phyloP scores from a whole-genome alignment of 2,797 vertebrate species.

The Sebastes diploproa region DNA sequence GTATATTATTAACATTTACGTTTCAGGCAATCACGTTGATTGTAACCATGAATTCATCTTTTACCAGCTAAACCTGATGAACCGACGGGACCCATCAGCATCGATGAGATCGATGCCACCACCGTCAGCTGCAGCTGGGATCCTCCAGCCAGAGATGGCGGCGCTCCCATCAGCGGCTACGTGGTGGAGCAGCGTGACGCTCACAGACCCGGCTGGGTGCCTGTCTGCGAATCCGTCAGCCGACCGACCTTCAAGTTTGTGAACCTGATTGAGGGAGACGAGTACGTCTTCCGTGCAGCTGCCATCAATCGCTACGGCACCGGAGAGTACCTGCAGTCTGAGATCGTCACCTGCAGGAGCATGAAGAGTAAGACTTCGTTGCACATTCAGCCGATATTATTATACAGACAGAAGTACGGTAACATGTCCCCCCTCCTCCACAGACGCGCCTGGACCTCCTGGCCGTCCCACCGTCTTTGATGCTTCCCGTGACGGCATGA shows the following conservation, averaged over 20 bases:
- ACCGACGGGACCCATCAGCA: conserved; percentile 88
- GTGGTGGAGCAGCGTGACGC: conserved; percentile 96
- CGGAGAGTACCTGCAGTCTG: conserved; percentile 95
- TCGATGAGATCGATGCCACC: conserved; percentile 94
- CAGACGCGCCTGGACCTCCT: conserved; percentile 93
- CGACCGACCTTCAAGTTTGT: conserved; percentile 92
- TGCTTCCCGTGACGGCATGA: conserved; percentile 97
- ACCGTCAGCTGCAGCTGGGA: conserved; percentile 93
- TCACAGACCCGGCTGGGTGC: conserved; percentile 97
- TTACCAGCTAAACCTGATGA: conserved; percentile 93
- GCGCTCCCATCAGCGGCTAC: conserved; percentile 93
- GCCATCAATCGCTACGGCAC: conserved; percentile 95
- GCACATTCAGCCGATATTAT: background rate
- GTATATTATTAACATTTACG: too few relatives aligned
- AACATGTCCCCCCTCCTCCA: background rate
- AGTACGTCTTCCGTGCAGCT: conserved; percentile 97
- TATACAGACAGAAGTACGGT: background rate
- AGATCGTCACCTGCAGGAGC: conserved; percentile 93
- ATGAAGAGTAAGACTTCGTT: conserved; percentile 87
- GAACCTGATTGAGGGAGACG: conserved; percentile 92
- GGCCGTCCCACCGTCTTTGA: conserved; percentile 93
- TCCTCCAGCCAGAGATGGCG: conserved; percentile 91
- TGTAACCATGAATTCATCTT: background rate
- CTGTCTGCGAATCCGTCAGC: conserved; percentile 94
- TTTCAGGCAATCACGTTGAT: background rate